Evolutionary conservation across 1,140 invertebrate species (phyloP).

Genomic region (Gyrodactylus salaris): DNA sequence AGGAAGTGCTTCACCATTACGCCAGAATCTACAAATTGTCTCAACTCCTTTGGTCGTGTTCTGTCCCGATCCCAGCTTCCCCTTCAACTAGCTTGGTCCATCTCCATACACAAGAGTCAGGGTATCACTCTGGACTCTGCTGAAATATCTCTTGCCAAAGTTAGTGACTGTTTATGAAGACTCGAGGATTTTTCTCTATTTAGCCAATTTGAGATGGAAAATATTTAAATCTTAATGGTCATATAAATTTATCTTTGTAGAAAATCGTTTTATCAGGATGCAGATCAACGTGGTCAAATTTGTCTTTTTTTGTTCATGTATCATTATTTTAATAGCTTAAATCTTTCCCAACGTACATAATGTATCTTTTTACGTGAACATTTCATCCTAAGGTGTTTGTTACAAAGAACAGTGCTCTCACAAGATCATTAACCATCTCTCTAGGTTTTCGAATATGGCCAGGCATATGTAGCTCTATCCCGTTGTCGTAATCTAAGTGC

Average conservation of each 20-base stretch:
- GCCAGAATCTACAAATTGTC: constrained; percentile 31
- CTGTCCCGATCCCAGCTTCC: constrained; percentile 33
- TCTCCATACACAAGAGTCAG: constrained; percentile 72
- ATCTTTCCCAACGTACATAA: no score
- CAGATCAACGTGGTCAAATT: no score
- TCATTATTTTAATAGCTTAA: no score
- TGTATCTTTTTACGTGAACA: no score
- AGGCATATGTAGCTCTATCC: constrained; percentile 71
- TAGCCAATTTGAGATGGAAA: no score
- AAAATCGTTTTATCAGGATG: no score
- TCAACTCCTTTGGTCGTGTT: neutral
- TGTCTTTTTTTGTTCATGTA: no score
- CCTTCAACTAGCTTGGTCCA: constrained; percentile 65
- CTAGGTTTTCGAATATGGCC: constrained; percentile 44
- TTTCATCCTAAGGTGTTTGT: no score
- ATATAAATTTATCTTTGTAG: no score
- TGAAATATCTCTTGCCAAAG: constrained; percentile 45
- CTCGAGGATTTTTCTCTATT: neutral
- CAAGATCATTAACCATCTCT: constrained; percentile 21
- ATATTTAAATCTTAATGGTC: no score
- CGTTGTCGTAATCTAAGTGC: constrained; percentile 48
- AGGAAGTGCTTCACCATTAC: constrained; percentile 35
- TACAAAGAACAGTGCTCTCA: neutral
- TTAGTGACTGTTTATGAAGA: constrained; percentile 8
- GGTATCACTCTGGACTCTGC: constrained; percentile 71